Evolutionary conservation across 2,888 invertebrate species (phyloP), one percentile per base, ranked within the genome.

Genomic region (Agriotes lineatus): DNA sequence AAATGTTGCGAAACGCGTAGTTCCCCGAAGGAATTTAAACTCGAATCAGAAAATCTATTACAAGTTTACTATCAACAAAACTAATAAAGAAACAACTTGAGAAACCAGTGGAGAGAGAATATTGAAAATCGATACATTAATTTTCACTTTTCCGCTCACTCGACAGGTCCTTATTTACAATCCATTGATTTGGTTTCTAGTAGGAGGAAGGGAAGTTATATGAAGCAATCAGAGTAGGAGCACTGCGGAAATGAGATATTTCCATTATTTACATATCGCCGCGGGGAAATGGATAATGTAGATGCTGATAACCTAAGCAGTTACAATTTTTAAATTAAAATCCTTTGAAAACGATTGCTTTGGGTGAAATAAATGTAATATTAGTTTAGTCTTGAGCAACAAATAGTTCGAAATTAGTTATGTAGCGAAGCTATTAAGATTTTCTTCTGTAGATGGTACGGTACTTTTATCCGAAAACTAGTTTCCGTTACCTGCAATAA

Each of bases 141-240:
- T 68, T 68, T 63, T 68, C 63, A 68, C 68, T 68, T 68, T 67
- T 56, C 67, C 54, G 56, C 42, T 62, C 42, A 59, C 56, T 52
- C 56, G 61, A 67, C 61, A 67, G 67, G 57, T 62, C 50, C 61
- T 67, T 67, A 67, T 62, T 67, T 67, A 67, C 61, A 62, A 67
- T 57, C 48, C 57, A 62, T 62, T 62, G 67, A 67, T 48, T 67
- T 67, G 67, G 67, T 61, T 67, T 35, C 45, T 56, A 52, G 16
- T 52, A 52, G 45, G 52, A 52, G 52, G 57, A 62, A 56, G 61
- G 56, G 56, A 67, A 60, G 60, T 67, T 60, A 60, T 54, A 67
- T 67, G 59, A 60, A 67, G 67, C 67, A 67, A 67, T 67, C 67
- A 67, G 33, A 37, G 44, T 54, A 67, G 50, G 25, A 62, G 57